Evolutionary conservation across 2,113 vertebrate genomes (phyloP), one percentile per base, ranked within the genome.

Genomic region (Lamprotornis superbus): DNA sequence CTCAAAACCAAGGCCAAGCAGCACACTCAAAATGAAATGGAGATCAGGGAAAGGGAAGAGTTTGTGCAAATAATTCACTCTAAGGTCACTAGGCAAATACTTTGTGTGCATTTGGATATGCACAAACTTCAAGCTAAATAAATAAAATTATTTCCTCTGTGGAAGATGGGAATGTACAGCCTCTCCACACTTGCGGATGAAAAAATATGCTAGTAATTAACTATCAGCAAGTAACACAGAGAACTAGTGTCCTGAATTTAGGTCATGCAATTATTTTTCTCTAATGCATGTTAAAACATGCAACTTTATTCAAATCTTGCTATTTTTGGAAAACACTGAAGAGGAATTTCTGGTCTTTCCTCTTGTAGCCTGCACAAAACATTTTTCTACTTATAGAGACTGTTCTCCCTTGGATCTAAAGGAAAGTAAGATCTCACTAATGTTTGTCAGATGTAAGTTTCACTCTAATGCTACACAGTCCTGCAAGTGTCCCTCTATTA

Each of bases 291-390:
- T 50, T 92, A 75, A 73, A 95, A 74, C 27, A 40, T 42, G 59
- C 24, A 90, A 68, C n/a, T 35, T 81, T 47, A 80, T 89, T 85
- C 53, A 89, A 93, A 84, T 64, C 65, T 65, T 20, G 46, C 76
- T 96, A 90, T 89, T 94, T 97, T 91, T 95, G 96, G 92, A 94
- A 95, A 97, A 94, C 30, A 56, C 50, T 70, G 18, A 55, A 91
- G 94, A 95, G 31, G 90, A 96, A 96, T 94, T 93, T 96, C 94
- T 95, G 88, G 75, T 94, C 88, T 95, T 96, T 96, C 92, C 78
- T 95, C 94, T 90, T 78, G 39, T 55, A 79, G 91, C 52, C 85
- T 83, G 86, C 14, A 6, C 82, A 89, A 94, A 98, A 97, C 68
- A 42, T 89, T 96, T 90, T 89, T 73, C 88, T 94, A 37, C 93